Base-by-base conservation (phyloP, 2,888 invertebrate species). In the Coenonympha arcania region DNA sequence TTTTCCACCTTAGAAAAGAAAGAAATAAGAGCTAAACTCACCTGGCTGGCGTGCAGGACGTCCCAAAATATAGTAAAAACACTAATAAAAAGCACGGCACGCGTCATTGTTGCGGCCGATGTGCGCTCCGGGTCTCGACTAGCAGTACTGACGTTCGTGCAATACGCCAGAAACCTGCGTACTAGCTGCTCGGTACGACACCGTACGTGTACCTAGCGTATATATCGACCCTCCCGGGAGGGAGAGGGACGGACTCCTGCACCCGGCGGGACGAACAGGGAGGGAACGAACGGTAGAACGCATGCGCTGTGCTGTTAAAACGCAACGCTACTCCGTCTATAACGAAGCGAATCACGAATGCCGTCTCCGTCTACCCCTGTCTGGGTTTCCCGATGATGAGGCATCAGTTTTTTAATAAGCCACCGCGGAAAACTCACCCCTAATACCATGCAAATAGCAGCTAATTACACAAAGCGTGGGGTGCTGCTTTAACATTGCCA, bases 61-160 rank as follows among this genome's bases (percentile, higher is more conserved):
- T 88, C 88, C 83, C 86, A 82, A 77, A 87, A 79, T 79, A 88
- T 82, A 77, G 85, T 82, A 79, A 88, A 86, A 76, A 87, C 88
- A 88, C 88, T 85, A 75, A 88, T 78, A 82, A 88, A 83, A 78
- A 88, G 83, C 80, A 88, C 86, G 82, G 86, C 87, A 76, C 87
- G 89, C 89, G 88, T 81, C 89, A 89, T 89, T 76, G 77, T 88
- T 74, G 86, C 85, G 82, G 78, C 77, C 84, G 83, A 84, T 79
- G 61, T 57, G 73, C 76, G 75, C 70, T 70, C 64, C 68, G 68
- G 58, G 57, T 63, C 67, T 68, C 69, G 73, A 73, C 71, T 73
- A 72, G 66, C 57, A 33, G 31, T 62, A 64, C 67, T 73, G 72
- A 79, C 84, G 83, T 83, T 73, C 66, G 66, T 63, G 62, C 71